These are phyloP conservation scores for Eleginops maclovinus DNA, from an alignment of 2,113 vertebrate genomes.

Conservation along the genomic window DNA sequence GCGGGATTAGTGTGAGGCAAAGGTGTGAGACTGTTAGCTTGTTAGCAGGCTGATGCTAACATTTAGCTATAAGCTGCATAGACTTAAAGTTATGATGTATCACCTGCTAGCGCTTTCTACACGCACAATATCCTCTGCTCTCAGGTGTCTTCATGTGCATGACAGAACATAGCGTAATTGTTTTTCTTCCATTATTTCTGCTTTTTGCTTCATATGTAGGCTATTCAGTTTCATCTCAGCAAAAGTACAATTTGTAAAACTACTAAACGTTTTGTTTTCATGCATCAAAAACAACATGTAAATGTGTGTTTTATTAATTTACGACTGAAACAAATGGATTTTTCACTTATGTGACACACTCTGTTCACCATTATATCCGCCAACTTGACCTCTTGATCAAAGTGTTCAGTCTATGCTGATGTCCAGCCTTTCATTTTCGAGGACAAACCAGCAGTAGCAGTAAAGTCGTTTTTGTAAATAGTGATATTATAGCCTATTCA, in stretches of 20 bases:
- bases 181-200: no score
- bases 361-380: background rate
- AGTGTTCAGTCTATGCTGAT: background rate
- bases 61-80: no score
- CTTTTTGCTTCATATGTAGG: no score
- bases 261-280: background rate
- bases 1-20: background rate
- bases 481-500: no score
- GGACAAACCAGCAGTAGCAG: no score
- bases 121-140: background rate
- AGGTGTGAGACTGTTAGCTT: no score
- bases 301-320: slow-evolving; percentile 45
- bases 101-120: background rate
- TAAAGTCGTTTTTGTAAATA: background rate
- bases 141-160: background rate
- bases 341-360: slow-evolving; percentile 11
- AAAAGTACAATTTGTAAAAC: no score
- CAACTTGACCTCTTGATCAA: background rate
- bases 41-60: no score
- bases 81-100: no score
- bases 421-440: no score
- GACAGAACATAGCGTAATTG: no score
- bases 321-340: slow-evolving; percentile 5
- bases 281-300: slow-evolving; percentile 12
- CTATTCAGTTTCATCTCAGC: no score